phyloP scores from a whole-genome alignment of 2,888 invertebrate genomes.

The Cosmorhoe ocellata region DNA sequence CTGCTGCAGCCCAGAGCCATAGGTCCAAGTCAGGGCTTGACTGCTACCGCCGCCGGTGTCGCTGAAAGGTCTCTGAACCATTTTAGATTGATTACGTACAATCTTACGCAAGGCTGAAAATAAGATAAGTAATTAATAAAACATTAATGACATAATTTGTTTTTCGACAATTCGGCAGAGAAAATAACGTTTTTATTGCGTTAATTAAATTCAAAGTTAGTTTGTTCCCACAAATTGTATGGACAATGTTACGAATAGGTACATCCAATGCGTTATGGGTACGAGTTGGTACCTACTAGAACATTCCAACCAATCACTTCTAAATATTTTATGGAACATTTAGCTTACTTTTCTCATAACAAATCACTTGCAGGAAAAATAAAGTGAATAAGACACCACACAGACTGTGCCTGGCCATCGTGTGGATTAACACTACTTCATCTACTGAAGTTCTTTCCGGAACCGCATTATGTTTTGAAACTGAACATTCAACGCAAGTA shows the following conservation, averaged over 20 bases:
- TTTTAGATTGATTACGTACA: conserved; percentile 69
- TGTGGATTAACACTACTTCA: conserved; percentile 10
- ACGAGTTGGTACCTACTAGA: no score
- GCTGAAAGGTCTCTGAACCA: conserved; percentile 69
- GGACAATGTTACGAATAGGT: no score
- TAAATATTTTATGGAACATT: no score
- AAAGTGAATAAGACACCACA: conserved; percentile 28
- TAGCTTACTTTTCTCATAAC: conserved; percentile 65
- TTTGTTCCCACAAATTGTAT: no score
- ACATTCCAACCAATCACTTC: no score
- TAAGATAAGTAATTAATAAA: no score
- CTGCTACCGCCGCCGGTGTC: conserved; percentile 36
- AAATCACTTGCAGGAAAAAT: conserved; percentile 32
- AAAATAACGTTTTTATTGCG: no score
- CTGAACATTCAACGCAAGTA: conserved; percentile 11
- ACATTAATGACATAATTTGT: no score
- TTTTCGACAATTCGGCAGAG: no score
- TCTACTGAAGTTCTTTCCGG: conserved; percentile 1
- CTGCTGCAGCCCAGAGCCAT: conserved; percentile 2
- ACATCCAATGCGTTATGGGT: no score
- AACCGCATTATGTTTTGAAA: conserved; percentile 23
- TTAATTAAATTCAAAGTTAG: no score
- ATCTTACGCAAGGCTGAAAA: conserved; percentile 70
- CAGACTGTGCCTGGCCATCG: conserved; percentile 26
- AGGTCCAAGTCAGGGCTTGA: conserved; percentile 11